Base-by-base conservation (phyloP, 2,888 invertebrate genomes). In the Polyploca ridens region DNA sequence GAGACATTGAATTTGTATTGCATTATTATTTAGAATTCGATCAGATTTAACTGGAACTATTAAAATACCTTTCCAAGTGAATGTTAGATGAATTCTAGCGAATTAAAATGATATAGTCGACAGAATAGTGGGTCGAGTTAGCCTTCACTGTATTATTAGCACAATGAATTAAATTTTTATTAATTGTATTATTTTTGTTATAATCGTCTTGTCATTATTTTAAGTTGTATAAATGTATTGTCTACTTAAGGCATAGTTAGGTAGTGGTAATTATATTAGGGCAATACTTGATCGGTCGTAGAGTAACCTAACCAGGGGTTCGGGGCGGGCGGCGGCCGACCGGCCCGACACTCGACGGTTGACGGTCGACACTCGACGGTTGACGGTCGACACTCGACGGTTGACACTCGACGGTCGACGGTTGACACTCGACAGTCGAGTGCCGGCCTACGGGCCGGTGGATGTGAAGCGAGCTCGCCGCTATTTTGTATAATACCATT, bases 221-320 rank as follows among this genome's bases (percentile, higher is more conserved):
- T 94, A 93, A 93, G 93, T 91, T 93, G 92, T 93, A 92, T 90
- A 93, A 93, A 93, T 91, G 87, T 90, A 90, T 86, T 88, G 91
- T 93, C 91, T 89, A 87, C 82, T 88, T 92, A 93, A 91, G 90
- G 86, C 88, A 88, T 93, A 93, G 92, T 85, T 93, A 93, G 93
- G 89, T 92, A 93, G 91, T 86, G 88, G 86, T 91, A 91, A 91
- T 89, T 86, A 87, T 87, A 89, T 84, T 91, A 91, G 91, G 46
- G 88, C 86, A 90, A 90, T 90, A 91, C 82, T 85, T 81, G 84
- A 85, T 83, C 80, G 78, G 81, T 75, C 68, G 81, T 90, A 90
- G 87, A 82, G 70, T 86, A 81, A 85, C 78, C 67, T 86, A 81
- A 85, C 77, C 67, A 16, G 54, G 54, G 19, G 54, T 54, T 10